A percentile compares a stretch with the other conserved stretches of the same genome.
These are phyloP conservation scores for Suricata suricatta DNA, from an alignment of 2,113 vertebrate species.

Conservation along the genomic window DNA sequence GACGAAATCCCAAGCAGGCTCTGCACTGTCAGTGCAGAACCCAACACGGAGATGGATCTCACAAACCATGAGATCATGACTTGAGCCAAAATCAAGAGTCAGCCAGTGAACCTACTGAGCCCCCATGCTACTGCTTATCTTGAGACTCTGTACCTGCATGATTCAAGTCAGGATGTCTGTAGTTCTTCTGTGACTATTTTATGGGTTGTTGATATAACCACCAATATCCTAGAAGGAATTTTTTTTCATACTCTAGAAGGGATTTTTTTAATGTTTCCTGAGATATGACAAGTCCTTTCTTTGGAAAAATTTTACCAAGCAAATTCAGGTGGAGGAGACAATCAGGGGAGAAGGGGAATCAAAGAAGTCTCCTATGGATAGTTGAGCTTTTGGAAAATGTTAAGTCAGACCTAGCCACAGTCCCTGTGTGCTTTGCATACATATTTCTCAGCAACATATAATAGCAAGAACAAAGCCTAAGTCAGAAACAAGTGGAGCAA, in stretches of 20 bases:
- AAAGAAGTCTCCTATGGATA: background rate
- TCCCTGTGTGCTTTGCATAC: background rate
- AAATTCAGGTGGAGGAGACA: background rate
- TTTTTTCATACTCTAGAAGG: background rate
- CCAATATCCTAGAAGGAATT: background rate
- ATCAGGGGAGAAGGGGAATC: fast-evolving
- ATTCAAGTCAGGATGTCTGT: background rate
- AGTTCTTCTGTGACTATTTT: background rate
- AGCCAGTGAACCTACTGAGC: no score
- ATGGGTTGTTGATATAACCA: background rate
- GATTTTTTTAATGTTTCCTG: background rate
- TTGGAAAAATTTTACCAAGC: slow-evolving; percentile 10
- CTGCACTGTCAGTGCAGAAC: no score
- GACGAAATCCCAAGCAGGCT: no score
- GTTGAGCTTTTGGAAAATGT: background rate
- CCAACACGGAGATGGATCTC: no score
- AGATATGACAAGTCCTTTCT: background rate
- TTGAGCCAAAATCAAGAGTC: no score
- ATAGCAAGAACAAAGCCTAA: slow-evolving; percentile 35
- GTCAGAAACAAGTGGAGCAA: background rate
- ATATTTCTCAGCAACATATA: slow-evolving; percentile 5
- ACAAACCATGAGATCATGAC: no score
- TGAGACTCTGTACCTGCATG: background rate
- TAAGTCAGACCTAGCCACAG: background rate
- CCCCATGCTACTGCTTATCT: background rate